A percentile compares a stretch with the other conserved stretches of the same genome.
phyloP scores from a whole-genome alignment of 2,888 invertebrate genomes.

The Rhingia rostrata region DNA sequence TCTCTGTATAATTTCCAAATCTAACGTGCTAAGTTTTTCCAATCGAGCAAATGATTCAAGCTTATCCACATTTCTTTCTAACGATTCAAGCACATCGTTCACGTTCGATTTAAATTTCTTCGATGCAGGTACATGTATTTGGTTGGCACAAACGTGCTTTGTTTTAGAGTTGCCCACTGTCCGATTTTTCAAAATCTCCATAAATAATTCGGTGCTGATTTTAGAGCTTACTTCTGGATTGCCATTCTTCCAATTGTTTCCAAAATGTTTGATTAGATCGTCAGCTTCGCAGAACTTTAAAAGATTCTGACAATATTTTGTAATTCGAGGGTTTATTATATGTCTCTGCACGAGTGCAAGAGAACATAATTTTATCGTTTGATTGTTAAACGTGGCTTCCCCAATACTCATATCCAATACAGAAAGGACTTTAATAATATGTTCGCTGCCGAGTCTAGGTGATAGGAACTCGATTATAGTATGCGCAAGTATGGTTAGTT shows the following conservation, averaged over 20 bases:
- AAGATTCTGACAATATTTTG: slow-evolving; percentile 19
- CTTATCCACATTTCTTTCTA: slow-evolving; percentile 27
- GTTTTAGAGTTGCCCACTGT: not conserved
- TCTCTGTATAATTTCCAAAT: slow-evolving; percentile 19
- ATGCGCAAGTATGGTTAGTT: slow-evolving; percentile 14
- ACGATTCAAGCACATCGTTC: slow-evolving; percentile 15
- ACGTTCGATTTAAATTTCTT: slow-evolving; percentile 20
- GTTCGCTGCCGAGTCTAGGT: slow-evolving; percentile 15
- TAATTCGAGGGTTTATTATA: slow-evolving; percentile 8
- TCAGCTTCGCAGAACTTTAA: slow-evolving; percentile 15
- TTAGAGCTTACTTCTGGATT: not conserved
- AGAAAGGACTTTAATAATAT: slow-evolving; percentile 27
- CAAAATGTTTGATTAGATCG: slow-evolving; percentile 1
- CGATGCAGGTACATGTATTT: not conserved
- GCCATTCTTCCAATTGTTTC: not conserved
- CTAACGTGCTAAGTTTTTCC: not conserved
- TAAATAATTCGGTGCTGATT: slow-evolving; percentile 10
- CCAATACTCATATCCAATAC: not conserved
- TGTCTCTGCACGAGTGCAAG: slow-evolving; percentile 18
- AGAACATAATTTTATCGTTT: slow-evolving; percentile 21
- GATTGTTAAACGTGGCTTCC: slow-evolving; percentile 2
- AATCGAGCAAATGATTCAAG: not conserved
- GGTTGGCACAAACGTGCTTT: slow-evolving; percentile 2
- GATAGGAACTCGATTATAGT: slow-evolving; percentile 43
- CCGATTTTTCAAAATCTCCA: slow-evolving; percentile 12